phyloP scores from a whole-genome alignment of 1,140 invertebrate species.

The Helicoverpa armigera region DNA sequence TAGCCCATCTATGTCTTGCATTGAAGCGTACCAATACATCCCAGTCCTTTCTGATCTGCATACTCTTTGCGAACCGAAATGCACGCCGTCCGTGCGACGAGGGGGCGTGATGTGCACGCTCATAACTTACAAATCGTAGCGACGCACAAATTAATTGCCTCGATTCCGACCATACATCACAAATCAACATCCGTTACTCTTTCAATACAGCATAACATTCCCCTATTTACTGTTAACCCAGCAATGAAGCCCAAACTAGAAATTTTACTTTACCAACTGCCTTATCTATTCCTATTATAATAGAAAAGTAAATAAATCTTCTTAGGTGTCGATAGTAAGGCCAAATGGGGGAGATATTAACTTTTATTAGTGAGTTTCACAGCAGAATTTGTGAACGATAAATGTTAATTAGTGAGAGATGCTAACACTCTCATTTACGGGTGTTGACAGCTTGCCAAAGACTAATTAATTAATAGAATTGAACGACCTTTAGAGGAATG shows the following conservation, averaged over 20 bases:
- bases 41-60: not conserved
- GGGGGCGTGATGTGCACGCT: slow-evolving; percentile 55
- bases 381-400: slow-evolving; percentile 50
- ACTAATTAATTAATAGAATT: slow-evolving; percentile 35
- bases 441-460: slow-evolving; percentile 47
- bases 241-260: slow-evolving; percentile 31
- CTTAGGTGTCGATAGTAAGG: slow-evolving; percentile 60
- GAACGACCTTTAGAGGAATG: not conserved
- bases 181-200: slow-evolving; percentile 42
- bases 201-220: not conserved
- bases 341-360: slow-evolving; percentile 66
- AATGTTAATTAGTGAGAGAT: slow-evolving; percentile 61
- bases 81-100: slow-evolving; percentile 54
- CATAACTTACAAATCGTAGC: slow-evolving; percentile 60
- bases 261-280: not conserved
- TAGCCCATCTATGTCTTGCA: too few relatives aligned
- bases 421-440: slow-evolving; percentile 57
- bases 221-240: not conserved
- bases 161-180: slow-evolving; percentile 24
- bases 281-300: slow-evolving; percentile 6
- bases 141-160: slow-evolving; percentile 54
- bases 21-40: too few relatives aligned
- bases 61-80: slow-evolving; percentile 48
- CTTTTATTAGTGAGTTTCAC: slow-evolving; percentile 61
- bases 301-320: slow-evolving; percentile 66